Evolutionary conservation across 1,140 invertebrate species (phyloP), one percentile per base, ranked within the genome.

Genomic region (Zelostemma sp.): DNA sequence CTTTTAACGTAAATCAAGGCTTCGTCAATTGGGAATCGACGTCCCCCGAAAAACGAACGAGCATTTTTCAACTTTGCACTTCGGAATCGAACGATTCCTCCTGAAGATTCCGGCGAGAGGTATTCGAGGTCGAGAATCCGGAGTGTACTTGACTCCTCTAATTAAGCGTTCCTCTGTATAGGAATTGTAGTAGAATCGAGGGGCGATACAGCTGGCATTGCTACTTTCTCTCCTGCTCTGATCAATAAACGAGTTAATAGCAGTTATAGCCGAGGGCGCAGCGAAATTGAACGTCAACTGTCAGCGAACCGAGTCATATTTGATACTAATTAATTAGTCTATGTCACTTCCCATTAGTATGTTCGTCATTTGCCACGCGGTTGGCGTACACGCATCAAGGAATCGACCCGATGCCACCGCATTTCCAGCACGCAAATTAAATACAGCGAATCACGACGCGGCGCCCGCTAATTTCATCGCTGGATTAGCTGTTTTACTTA

Each of bases 1-100:
- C 74, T 80, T 81, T 80, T 75, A 74, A 74, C 74, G 80, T 82
- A 81, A 81, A 83, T 82, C 79, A 83, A 80, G 78, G 63, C 75
- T 68, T 65, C 64, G 70, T 72, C 59, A 50, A 64, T 60, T 57
- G 43, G 41, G 46, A 61, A 33, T 25, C 9, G n/a, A n/a, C 41
- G 6, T 59, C 56, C 56, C 35, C 28, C 12, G 15, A 12, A n/a
- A n/a, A n/a, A n/a, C n/a, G n/a, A n/a, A n/a, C n/a, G n/a, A n/a
- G n/a, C n/a, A n/a, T n/a, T n/a, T n/a, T n/a, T n/a, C n/a, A n/a
- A n/a, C n/a, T n/a, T n/a, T n/a, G n/a, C n/a, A n/a, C n/a, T n/a
- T n/a, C n/a, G 11, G 28, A 31, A 31, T 6, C 11, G 11, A 31
- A 31, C 28, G 5, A 31, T 31, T 11, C 5, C 11, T 31, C 11